These are phyloP conservation scores for Naja naja DNA, from an alignment of 2,113 vertebrate genomes.

Conservation along the genomic window DNA sequence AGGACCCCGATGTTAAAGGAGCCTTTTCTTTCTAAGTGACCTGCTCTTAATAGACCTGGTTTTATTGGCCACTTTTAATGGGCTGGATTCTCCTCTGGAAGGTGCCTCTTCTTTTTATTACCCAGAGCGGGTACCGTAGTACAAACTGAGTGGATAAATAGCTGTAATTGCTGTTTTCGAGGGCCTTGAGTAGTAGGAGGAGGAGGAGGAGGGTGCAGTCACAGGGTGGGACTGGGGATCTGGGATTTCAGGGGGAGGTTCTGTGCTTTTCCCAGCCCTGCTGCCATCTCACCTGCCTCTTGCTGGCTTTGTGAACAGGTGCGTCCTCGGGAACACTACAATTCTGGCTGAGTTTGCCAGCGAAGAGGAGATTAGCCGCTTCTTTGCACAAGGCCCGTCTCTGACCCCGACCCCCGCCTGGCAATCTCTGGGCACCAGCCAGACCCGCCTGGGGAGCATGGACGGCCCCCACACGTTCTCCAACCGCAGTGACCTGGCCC, in stretches of 20 bases:
- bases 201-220: background rate
- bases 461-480: constrained; percentile 92
- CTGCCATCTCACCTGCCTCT: background rate
- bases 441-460: constrained; percentile 84
- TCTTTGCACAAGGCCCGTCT: constrained; percentile 99
- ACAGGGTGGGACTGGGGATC: background rate
- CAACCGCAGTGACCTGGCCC: constrained; percentile 88
- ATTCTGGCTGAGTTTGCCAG: constrained; percentile 99
- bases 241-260: background rate
- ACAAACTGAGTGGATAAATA: background rate
- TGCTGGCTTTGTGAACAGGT: constrained; percentile 72
- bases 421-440: constrained; percentile 91
- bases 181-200: too few relatives aligned
- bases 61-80: background rate
- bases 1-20: too few relatives aligned
- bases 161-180: background rate
- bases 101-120: too few relatives aligned
- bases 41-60: too few relatives aligned
- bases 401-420: constrained; percentile 91
- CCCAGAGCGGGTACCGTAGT: background rate
- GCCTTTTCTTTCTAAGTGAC: background rate
- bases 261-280: background rate
- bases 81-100: background rate
- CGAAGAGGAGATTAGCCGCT: constrained; percentile 99
- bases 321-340: constrained; percentile 99